phyloP scores from a whole-genome alignment of 2,888 invertebrate genomes.

The Micoletzkya japonica region DNA sequence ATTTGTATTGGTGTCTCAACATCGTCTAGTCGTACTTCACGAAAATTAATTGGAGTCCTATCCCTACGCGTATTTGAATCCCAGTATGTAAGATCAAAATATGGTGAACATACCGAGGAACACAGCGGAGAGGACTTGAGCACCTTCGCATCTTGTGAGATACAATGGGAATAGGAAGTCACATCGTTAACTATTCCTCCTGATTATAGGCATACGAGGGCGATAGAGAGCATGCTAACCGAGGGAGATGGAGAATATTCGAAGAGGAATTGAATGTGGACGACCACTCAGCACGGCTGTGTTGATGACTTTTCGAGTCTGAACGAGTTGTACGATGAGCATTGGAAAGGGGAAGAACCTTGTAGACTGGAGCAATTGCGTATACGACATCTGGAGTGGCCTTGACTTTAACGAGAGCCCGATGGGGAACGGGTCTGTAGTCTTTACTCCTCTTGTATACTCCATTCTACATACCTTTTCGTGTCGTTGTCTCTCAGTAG shows the following conservation, averaged over 20 bases:
- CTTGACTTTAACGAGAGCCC: slow-evolving; percentile 44
- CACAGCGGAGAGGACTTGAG: slow-evolving; percentile 60
- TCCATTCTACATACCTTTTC: not conserved
- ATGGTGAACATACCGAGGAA: slow-evolving; percentile 48
- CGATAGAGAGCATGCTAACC: slow-evolving; percentile 28
- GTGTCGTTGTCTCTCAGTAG: not conserved
- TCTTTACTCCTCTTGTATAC: not conserved
- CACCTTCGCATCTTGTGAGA: slow-evolving; percentile 50
- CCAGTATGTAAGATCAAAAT: no score
- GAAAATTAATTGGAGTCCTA: no score
- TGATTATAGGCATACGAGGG: not conserved
- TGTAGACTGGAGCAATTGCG: slow-evolving; percentile 34
- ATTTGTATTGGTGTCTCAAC: no score
- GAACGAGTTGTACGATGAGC: slow-evolving; percentile 6
- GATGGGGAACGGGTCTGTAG: not conserved
- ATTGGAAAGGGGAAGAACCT: slow-evolving; percentile 25
- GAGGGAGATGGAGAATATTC: slow-evolving; percentile 45
- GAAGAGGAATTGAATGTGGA: slow-evolving; percentile 49
- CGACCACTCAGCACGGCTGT: slow-evolving; percentile 54
- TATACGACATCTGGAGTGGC: slow-evolving; percentile 39
- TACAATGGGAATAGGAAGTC: slow-evolving; percentile 55
- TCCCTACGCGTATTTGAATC: no score
- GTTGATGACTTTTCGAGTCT: slow-evolving; percentile 53
- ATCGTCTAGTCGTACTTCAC: no score
- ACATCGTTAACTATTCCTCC: not conserved